Base-by-base conservation (phyloP, 2,888 invertebrate species). In the Tholera decimalis region DNA sequence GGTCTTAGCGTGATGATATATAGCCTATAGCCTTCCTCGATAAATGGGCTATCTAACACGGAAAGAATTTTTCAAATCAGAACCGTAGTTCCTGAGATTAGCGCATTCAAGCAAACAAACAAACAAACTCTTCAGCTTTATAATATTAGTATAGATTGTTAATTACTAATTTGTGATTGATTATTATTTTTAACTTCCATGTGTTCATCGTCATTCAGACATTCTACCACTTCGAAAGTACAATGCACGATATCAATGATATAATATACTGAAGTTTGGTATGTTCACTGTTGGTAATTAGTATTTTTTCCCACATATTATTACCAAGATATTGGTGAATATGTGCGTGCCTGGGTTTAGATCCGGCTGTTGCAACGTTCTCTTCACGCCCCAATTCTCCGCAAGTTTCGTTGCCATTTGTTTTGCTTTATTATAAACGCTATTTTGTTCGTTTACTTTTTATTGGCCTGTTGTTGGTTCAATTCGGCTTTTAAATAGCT, bases 311-410 rank as follows among this genome's bases (percentile, higher is more conserved):
- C 28, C 41, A 67, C 20, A 46, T 71, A 35, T 59, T 28, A 58
- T 58, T 39, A 68, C 56, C 56, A 51, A 58, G 68, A 57, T 65
- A 67, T 71, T 61, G 56, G 58, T 66, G 79, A 44, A 66, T 60
- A 70, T 63, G 68, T 80, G 85, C 82, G 82, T 84, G 85, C 88
- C 89, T 89, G 75, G 81, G 81, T 62, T 80, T 78, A 83, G 85
- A 88, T 90, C 89, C 88, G 88, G 88, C 84, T 88, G 86, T 88
- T 86, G 89, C 86, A 90, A 91, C 89, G 86, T 79, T 90, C 88
- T 89, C 89, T 92, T 92, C 91, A 91, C 89, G 93, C 92, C 87
- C 93, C 86, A 91, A 83, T 93, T 93, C 87, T 71, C 76, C 84
- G 85, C 85, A 33, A 61, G 50, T 85, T 90, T 89, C 88, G 88